Evolutionary conservation across 2,888 invertebrate species (phyloP).

Genomic region (Aphodius sticticus): DNA sequence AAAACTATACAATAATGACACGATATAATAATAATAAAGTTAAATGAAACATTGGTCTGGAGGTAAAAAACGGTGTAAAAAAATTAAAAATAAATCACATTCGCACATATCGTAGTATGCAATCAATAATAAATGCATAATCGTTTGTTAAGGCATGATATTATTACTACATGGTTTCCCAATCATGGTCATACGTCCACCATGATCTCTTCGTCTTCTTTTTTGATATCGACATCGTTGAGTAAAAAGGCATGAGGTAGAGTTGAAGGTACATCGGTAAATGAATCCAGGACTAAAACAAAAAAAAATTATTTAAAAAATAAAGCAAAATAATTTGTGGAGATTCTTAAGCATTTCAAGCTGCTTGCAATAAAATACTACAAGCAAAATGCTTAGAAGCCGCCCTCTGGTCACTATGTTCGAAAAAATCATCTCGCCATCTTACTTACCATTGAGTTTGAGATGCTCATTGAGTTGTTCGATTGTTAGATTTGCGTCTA

Average conservation of each 20-base stretch:
- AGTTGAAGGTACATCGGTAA: conserved; percentile 49
- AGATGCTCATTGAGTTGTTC: conserved; percentile 48
- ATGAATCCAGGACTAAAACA: conserved; percentile 45
- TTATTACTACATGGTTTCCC: neutral
- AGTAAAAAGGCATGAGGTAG: conserved; percentile 65
- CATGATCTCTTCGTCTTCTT: conserved; percentile 54
- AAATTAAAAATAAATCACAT: conserved; percentile 28
- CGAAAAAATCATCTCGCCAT: neutral
- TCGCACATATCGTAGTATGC: conserved; percentile 16
- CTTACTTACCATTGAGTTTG: conserved; percentile 44
- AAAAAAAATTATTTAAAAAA: conserved; percentile 54
- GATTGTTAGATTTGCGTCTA: conserved; percentile 46
- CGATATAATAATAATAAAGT: conserved; percentile 15
- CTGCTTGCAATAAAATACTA: neutral
- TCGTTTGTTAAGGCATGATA: conserved; percentile 35
- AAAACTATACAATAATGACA: conserved; percentile 27
- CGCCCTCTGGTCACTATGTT: conserved; percentile 9
- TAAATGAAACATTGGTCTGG: conserved; percentile 32
- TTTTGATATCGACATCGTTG: conserved; percentile 57
- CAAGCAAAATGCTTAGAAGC: neutral
- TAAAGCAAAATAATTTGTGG: neutral
- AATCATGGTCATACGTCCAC: conserved; percentile 52
- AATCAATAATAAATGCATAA: conserved; percentile 35
- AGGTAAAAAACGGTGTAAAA: conserved; percentile 27
- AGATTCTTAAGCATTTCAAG: too few species aligned